Percentiles rank a stretch among this genome's conserved stretches.
phyloP scores from a whole-genome alignment of 2,113 vertebrate species.

The Cricetomys ansorgei region DNA sequence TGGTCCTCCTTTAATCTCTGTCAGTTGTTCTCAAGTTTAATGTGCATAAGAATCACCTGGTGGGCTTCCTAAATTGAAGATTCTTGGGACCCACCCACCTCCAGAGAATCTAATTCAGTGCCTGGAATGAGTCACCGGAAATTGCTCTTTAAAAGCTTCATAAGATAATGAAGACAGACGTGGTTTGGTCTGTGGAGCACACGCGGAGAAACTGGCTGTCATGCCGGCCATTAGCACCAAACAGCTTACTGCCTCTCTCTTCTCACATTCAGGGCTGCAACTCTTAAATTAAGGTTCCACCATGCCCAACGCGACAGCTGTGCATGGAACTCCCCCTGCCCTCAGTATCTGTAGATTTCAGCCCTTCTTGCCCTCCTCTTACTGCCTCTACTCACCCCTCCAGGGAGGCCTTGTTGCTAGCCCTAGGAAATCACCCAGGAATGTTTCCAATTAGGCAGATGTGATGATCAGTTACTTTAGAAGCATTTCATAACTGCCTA shows the following conservation, averaged over 20 bases:
- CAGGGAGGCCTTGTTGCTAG: neutral
- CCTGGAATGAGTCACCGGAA: constrained; percentile 9
- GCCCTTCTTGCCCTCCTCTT: neutral
- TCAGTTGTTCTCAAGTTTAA: constrained; percentile 39
- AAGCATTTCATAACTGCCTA: constrained; percentile 68
- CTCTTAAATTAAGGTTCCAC: neutral
- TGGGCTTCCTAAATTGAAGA: neutral
- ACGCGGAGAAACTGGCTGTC: neutral
- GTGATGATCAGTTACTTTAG: constrained; percentile 41
- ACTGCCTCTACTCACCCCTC: neutral
- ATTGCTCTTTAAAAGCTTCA: neutral
- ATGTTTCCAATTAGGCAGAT: constrained; percentile 59
- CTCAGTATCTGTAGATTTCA: neutral
- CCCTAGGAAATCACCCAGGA: neutral
- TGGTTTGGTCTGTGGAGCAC: neutral
- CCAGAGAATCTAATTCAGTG: neutral
- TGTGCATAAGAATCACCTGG: constrained; percentile 47
- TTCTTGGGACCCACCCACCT: neutral
- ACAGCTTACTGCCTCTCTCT: neutral
- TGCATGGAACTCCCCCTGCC: neutral
- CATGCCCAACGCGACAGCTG: neutral
- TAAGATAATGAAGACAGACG: neutral
- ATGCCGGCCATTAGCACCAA: neutral
- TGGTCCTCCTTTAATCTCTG: constrained; percentile 23
- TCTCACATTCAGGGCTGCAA: neutral